These are phyloP conservation scores for Caranx ignobilis DNA, from an alignment of 2,113 vertebrate genomes.

Conservation along the genomic window DNA sequence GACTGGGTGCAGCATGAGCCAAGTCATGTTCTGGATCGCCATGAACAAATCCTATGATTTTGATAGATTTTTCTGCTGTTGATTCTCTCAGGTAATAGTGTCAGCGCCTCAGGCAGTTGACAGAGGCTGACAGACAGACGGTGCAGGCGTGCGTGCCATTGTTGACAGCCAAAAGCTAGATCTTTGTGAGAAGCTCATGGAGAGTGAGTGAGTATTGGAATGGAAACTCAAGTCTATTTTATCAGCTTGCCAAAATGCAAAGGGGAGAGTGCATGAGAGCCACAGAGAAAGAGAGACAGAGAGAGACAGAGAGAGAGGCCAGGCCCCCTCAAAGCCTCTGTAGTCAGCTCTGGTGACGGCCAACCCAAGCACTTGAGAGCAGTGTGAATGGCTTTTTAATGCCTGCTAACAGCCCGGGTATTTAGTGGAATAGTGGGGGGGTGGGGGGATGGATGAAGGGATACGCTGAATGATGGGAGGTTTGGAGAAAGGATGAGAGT, in stretches of 20 bases:
- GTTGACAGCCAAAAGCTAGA: constrained; percentile 58
- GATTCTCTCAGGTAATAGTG: constrained; percentile 69
- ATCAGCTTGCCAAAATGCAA: constrained; percentile 66
- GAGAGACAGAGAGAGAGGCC: constrained; percentile 41
- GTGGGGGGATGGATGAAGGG: constrained; percentile 44
- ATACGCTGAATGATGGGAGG: constrained; percentile 46
- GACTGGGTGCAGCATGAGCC: constrained; percentile 26
- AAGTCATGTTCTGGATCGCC: constrained; percentile 58
- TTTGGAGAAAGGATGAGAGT: constrained; percentile 57
- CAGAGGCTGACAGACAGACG: constrained; percentile 38
- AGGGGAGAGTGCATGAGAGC: constrained; percentile 44
- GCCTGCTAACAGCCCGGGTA: constrained; percentile 76
- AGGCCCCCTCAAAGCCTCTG: constrained; percentile 60
- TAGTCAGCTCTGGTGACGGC: constrained; percentile 66
- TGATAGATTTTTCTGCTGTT: constrained; percentile 50
- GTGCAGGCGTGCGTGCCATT: constrained; percentile 41
- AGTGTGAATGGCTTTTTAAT: constrained; percentile 83
- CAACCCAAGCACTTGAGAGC: constrained; percentile 77
- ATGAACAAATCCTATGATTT: constrained; percentile 62
- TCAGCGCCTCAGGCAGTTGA: constrained; percentile 42
- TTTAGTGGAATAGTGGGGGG: constrained; percentile 56
- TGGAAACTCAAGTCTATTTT: constrained; percentile 67
- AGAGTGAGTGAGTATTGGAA: constrained; percentile 59
- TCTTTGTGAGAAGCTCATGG: constrained; percentile 45
- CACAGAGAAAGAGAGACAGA: constrained; percentile 44